phyloP scores from a whole-genome alignment of 1,140 invertebrate genomes.

The Platorchestia sp. region DNA sequence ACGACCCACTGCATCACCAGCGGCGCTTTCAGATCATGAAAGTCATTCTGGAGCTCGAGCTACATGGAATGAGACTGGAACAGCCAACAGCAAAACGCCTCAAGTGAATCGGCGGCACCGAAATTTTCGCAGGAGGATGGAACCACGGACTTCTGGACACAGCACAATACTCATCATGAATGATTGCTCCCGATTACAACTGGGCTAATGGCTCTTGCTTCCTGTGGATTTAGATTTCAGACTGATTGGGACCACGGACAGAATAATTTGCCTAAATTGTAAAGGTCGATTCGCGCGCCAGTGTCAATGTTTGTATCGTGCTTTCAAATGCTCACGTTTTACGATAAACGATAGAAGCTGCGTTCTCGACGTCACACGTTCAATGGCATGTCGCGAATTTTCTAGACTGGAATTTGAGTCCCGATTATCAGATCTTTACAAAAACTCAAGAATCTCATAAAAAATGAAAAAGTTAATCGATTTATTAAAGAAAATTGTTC shows the following conservation, averaged over 20 bases:
- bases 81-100: background rate
- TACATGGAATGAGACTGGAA: background rate
- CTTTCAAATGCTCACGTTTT: background rate
- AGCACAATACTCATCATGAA: background rate
- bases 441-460: no score
- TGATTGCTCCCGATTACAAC: background rate
- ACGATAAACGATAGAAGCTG: background rate
- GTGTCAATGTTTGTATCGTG: background rate
- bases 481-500: no score
- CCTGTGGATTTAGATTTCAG: background rate
- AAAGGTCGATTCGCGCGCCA: background rate
- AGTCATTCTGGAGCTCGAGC: background rate
- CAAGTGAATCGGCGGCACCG: background rate
- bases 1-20: background rate
- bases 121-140: background rate
- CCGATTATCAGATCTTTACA: no score
- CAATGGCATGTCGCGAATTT: no score
- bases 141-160: background rate
- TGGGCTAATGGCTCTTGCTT: background rate
- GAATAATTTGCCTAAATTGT: background rate
- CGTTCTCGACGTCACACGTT: background rate
- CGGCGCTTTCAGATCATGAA: background rate
- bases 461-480: no score
- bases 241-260: background rate
- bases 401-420: no score